Base-by-base conservation (phyloP, 2,797 vertebrate genomes). In the Lateolabrax maculatus region DNA sequence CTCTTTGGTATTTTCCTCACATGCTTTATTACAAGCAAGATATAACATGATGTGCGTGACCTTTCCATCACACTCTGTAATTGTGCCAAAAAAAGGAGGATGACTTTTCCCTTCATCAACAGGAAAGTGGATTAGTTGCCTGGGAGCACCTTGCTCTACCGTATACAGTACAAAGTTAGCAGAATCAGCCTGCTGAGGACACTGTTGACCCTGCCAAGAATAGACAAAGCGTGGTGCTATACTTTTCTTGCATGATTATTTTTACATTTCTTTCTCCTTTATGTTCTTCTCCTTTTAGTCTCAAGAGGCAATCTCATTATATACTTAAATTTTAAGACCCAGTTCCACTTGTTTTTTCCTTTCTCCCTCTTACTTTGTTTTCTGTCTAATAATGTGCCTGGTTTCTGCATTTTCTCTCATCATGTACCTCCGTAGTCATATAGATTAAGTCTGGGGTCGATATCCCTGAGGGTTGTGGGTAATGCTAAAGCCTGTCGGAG, bases 361-460 rank as follows among this genome's bases (percentile, higher is more conserved):
- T 3, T 48, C 27, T 67, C 2, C 56, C n/a, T 60, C 9, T 39
- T 25, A 18, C 25, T 56, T 15, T 57, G 80, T 70, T 48, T 25
- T 12, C 41, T 44, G n/a, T 85, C 53, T 84, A 65, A 84, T 71
- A 68, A 48, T 70, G 44, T 61, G 52, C 60, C 72, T 36, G 55
- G 43, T 65, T 83, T 55, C 66, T 79, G 70, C 63, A 57, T 71
- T 81, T 81, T 55, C 57, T 64, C 71, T 84, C 61, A 81, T 78
- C 79, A 43, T 60, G 34, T 37, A 53, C 53, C 66, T 64, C 51
- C 56, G 64, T 72, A 9, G 77, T 81, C 37, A n/a, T 80, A 90
- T 85, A 70, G 88, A 93, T 94, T 81, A 83, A 77, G 65, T 79
- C 62, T 62, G 44, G 56, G 71, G 56, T 86, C 68, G 19, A 89